A percentile compares a stretch with the other conserved stretches of the same genome.
Evolutionary conservation across 2,888 invertebrate species (phyloP).

Genomic region (Xanthia icteritia): DNA sequence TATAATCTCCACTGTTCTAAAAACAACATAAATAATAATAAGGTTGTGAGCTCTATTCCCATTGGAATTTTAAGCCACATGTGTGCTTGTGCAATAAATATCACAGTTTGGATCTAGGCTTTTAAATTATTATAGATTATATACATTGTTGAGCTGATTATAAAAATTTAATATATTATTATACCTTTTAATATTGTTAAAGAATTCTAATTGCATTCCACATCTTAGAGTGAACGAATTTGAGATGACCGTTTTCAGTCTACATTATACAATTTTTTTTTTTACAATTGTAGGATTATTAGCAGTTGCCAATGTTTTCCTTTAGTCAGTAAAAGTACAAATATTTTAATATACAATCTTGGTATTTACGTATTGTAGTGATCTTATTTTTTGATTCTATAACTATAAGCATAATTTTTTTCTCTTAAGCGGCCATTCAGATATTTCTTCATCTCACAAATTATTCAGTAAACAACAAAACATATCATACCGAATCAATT

Average conservation of each 20-base stretch:
- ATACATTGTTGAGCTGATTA: slow-evolving; percentile 92
- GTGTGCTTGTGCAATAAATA: slow-evolving; percentile 91
- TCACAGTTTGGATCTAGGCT: slow-evolving; percentile 91
- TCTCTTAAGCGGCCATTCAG: slow-evolving; percentile 87
- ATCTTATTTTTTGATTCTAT: slow-evolving; percentile 89
- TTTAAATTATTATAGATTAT: slow-evolving; percentile 91
- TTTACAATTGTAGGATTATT: slow-evolving; percentile 90
- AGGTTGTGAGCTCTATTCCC: slow-evolving; percentile 91
- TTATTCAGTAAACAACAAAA: slow-evolving; percentile 88
- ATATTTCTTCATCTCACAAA: slow-evolving; percentile 85
- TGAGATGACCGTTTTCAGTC: slow-evolving; percentile 90
- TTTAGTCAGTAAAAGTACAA: slow-evolving; percentile 96
- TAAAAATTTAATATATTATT: slow-evolving; percentile 91
- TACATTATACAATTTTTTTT: slow-evolving; percentile 89
- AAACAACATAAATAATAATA: slow-evolving; percentile 85
- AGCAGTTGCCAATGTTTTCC: slow-evolving; percentile 91
- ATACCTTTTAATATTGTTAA: slow-evolving; percentile 91
- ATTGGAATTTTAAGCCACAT: slow-evolving; percentile 90
- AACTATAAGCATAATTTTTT: slow-evolving; percentile 90
- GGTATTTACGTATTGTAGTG: slow-evolving; percentile 91
- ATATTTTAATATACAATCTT: slow-evolving; percentile 93
- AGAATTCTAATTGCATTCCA: slow-evolving; percentile 91
- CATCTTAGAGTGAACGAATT: slow-evolving; percentile 90
- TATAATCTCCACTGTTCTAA: slow-evolving; percentile 83
- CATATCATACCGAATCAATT: slow-evolving; percentile 89